phyloP scores from a whole-genome alignment of 2,888 invertebrate genomes.

The Oscheius sp. region DNA sequence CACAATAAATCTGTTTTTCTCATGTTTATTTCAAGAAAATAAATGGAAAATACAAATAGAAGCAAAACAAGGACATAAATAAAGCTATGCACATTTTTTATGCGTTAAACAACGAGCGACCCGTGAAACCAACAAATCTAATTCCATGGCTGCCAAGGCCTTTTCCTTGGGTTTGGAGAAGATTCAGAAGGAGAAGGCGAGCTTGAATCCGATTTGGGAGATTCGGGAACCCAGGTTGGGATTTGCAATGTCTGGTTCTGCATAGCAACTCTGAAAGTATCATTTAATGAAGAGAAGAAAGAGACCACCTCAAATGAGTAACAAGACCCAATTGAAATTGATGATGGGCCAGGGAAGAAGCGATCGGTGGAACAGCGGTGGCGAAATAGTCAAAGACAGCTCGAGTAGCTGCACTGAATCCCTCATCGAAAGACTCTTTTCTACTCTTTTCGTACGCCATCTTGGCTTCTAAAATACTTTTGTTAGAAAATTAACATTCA shows the following conservation, averaged over 20 bases:
- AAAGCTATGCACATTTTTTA: no score
- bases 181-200: background rate
- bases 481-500: background rate
- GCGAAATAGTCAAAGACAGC: slow-evolving; percentile 26
- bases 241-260: background rate
- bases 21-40: no score
- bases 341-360: background rate
- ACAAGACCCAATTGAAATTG: slow-evolving; percentile 25
- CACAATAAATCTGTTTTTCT: background rate
- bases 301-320: slow-evolving; percentile 24
- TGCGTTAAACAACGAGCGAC: background rate
- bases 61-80: no score
- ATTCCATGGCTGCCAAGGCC: slow-evolving; percentile 25
- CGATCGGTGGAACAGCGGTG: slow-evolving; percentile 1
- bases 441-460: slow-evolving; percentile 10
- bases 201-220: background rate
- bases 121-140: background rate
- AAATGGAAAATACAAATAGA: no score
- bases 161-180: background rate
- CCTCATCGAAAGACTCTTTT: slow-evolving; percentile 13
- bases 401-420: slow-evolving; percentile 12
- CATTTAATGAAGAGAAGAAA: background rate
- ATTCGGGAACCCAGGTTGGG: background rate
- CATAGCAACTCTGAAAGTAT: background rate
- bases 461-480: slow-evolving; percentile 2